phyloP scores from a whole-genome alignment of 2,797 vertebrate genomes.

The Macropus fuliginosus region DNA sequence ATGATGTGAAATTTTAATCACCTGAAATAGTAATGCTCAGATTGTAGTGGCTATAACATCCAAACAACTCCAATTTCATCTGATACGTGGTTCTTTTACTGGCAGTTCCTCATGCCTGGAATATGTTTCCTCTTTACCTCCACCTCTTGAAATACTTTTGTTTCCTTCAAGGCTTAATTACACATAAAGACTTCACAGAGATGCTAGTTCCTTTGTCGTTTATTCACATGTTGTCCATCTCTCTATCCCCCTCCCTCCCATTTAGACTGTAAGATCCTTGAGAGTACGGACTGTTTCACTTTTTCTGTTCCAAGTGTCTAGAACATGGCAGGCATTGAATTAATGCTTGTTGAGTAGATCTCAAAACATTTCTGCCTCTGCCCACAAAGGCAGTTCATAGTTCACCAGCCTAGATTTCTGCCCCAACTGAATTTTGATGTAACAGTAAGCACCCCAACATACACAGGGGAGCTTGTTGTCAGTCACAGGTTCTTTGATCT shows the following conservation, averaged over 20 bases:
- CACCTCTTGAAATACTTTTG: not conserved
- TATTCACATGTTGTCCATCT: not conserved
- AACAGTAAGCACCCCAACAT: too few relatives aligned
- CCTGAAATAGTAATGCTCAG: not conserved
- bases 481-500: too few relatives aligned
- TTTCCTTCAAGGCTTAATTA: not conserved
- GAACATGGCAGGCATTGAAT: not conserved
- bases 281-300: not conserved
- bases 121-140: not conserved
- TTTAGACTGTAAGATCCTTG: not conserved
- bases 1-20: constrained; percentile 10
- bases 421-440: not conserved
- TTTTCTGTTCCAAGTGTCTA: not conserved
- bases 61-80: too few relatives aligned
- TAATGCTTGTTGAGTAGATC: not conserved
- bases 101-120: not conserved
- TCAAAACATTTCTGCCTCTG: not conserved
- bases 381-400: not conserved
- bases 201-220: not conserved
- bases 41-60: too few relatives aligned
- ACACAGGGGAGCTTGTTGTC: too few relatives aligned
- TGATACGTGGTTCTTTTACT: too few relatives aligned
- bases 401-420: not conserved
- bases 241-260: not conserved
- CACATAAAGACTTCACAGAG: not conserved